These are phyloP conservation scores for Perccottus glenii DNA, from an alignment of 2,113 vertebrate genomes.

Conservation along the genomic window DNA sequence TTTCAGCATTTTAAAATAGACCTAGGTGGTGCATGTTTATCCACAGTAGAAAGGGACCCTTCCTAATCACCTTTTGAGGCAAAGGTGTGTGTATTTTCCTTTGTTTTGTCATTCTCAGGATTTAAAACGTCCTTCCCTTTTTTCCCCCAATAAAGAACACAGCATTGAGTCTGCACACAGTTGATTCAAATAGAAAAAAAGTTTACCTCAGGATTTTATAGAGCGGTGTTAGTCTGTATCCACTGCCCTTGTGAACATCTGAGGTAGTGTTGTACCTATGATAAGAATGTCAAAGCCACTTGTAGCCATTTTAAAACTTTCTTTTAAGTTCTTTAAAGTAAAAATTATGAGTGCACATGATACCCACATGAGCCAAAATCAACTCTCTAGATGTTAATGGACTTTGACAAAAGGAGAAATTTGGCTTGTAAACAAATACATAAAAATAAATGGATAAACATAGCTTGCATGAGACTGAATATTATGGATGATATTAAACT, in stretches of 20 bases:
- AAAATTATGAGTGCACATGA: constrained; percentile 19
- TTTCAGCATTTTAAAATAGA: constrained; percentile 70
- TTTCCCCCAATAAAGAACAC: constrained; percentile 42
- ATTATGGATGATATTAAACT: constrained; percentile 46
- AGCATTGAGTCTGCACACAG: constrained; percentile 55
- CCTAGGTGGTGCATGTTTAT: constrained; percentile 33
- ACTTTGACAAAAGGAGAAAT: constrained; percentile 20
- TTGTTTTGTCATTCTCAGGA: constrained; percentile 15
- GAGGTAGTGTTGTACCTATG: constrained; percentile 78
- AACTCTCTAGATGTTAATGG: constrained; percentile 1
- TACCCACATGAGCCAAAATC: constrained; percentile 4
- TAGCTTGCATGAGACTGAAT: constrained; percentile 45
- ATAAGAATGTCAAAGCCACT: constrained; percentile 61
- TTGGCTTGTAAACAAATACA: constrained; percentile 74
- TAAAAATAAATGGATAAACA: constrained; percentile 32
- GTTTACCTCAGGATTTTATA: constrained; percentile 57
- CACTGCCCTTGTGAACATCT: constrained; percentile 53
- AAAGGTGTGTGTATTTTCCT: constrained; percentile 19
- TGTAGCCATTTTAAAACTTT: constrained; percentile 36
- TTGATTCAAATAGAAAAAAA: constrained; percentile 59
- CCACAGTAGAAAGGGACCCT: constrained; percentile 56
- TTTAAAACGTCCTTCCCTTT: constrained; percentile 47
- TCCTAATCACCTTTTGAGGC: constrained; percentile 26
- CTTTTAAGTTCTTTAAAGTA: constrained; percentile 30
- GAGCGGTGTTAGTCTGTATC: constrained; percentile 31